Evolutionary conservation across 2,888 invertebrate genomes (phyloP), one percentile per base, ranked within the genome.

Genomic region (Drosophila paucipuncta): DNA sequence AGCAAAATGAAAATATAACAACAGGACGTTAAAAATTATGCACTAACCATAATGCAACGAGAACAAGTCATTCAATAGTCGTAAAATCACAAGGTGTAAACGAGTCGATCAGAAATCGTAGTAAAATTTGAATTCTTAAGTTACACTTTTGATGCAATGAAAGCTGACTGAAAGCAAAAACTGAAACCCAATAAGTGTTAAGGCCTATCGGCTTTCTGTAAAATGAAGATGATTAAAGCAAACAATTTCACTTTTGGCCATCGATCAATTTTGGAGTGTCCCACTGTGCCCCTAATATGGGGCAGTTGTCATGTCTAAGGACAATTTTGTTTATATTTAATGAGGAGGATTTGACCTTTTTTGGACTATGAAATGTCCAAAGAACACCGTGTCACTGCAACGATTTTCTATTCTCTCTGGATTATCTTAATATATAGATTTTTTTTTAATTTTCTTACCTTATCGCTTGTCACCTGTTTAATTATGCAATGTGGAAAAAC

Each of bases 221-320:
- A 58, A 39, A 30, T 43, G 47, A 39, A 47, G n/a, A 39, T 43
- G 54, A 25, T 22, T 28, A 58, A 58, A 54, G 61, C 52, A 30
- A 59, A 62, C 37, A 58, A 58, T 71, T 64, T 61, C 35, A 59
- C 31, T 47, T 60, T 60, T 53, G 58, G 59, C 55, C 76, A 88
- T 88, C 89, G 82, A 90, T 88, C 90, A 89, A 78, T 80, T 77
- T 58, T 59, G 71, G 78, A 49, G 43, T 53, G 67, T 66, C 62
- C 68, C 78, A 72, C 18, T 73, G 68, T 73, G 80, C 55, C 66
- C 41, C 66, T 67, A 83, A 86, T 75, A 73, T 53, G 58, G 69
- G 62, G 55, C 69, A 72, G 78, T 76, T 78, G 76, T 71, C 67
- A 80, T 43, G 69, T 50, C 57, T 18, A 28, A 37, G 37, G 18